Base-by-base conservation (phyloP, 53 echinoderm and acorn worm species). In the Paelopatides confundens region DNA sequence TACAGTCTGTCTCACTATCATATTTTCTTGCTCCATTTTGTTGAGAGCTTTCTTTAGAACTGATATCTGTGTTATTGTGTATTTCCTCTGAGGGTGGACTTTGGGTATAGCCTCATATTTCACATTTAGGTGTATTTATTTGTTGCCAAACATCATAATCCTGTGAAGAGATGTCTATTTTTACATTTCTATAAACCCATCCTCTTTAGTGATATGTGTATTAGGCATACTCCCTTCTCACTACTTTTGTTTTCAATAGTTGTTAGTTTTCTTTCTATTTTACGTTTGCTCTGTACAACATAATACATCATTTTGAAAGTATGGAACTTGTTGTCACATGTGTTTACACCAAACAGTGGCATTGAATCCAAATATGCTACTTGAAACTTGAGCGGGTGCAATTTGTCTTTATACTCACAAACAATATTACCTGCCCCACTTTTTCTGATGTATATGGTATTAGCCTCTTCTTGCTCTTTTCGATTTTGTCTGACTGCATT, bases 61-160 rank as follows among this genome's bases (percentile, higher is more conserved):
- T n/a, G n/a, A n/a, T n/a, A n/a, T n/a, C n/a, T n/a, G n/a, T n/a
- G n/a, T n/a, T n/a, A n/a, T n/a, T n/a, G n/a, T n/a, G n/a, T n/a
- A n/a, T n/a, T n/a, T n/a, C n/a, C n/a, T n/a, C n/a, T n/a, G n/a
- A n/a, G n/a, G n/a, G n/a, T n/a, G n/a, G n/a, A n/a, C n/a, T n/a
- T n/a, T n/a, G 87, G 63, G 14, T 87, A 39, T 2, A 82, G 40
- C 67, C 13, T 31, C 81, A 30, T 28, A 14, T 81, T 77, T 79
- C 31, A 79, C 46, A 31, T 65, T 81, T 4, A 89, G 53, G 7
- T 89, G 35, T 43, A 82, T 64, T 36, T 47, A 50, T n/a, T n/a
- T 27, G 54, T 83, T 82, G 69, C 30, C 34, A 83, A 48, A 28
- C 89, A 89, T 35, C 89, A 83, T 54, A 89, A 65, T 15, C 82